phyloP scores from a whole-genome alignment of 2,888 invertebrate species.

The Seladonia tumulorum region DNA sequence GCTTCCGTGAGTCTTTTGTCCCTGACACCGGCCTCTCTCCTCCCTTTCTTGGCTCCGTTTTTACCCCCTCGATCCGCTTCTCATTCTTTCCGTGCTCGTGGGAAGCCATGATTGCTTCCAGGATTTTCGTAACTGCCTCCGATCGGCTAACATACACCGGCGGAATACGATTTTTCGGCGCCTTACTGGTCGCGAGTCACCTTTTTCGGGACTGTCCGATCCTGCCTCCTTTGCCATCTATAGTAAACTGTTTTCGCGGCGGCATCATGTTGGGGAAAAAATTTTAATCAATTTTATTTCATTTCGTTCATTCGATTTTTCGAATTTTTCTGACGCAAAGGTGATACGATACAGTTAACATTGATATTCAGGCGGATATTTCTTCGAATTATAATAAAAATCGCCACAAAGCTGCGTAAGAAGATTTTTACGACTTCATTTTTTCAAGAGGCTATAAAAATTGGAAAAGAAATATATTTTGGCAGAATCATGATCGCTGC shows the following conservation, averaged over 20 bases:
- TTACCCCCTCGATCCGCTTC: neutral
- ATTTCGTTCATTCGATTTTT: too few species aligned
- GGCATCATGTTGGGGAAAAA: neutral
- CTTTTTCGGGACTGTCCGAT: neutral
- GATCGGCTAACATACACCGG: conserved; percentile 5
- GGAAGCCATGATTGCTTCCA: conserved; percentile 17
- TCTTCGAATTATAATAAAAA: too few species aligned
- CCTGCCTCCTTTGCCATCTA: neutral
- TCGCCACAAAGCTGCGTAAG: too few species aligned
- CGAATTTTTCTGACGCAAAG: too few species aligned
- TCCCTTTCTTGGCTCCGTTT: conserved; percentile 2
- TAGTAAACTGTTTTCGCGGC: neutral
- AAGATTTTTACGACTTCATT: too few species aligned
- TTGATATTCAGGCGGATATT: too few species aligned
- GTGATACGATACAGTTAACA: too few species aligned
- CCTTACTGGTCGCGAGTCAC: neutral
- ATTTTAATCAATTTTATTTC: neutral
- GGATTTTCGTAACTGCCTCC: conserved; percentile 5
- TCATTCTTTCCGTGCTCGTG: neutral
- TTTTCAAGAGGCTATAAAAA: too few species aligned
- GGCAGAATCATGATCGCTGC: too few species aligned
- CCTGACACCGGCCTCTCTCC: neutral
- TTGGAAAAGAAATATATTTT: too few species aligned
- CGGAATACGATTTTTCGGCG: neutral
- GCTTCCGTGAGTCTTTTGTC: conserved; percentile 21